phyloP scores from a whole-genome alignment of 2,113 vertebrate genomes.

The Corythaixoides concolor region DNA sequence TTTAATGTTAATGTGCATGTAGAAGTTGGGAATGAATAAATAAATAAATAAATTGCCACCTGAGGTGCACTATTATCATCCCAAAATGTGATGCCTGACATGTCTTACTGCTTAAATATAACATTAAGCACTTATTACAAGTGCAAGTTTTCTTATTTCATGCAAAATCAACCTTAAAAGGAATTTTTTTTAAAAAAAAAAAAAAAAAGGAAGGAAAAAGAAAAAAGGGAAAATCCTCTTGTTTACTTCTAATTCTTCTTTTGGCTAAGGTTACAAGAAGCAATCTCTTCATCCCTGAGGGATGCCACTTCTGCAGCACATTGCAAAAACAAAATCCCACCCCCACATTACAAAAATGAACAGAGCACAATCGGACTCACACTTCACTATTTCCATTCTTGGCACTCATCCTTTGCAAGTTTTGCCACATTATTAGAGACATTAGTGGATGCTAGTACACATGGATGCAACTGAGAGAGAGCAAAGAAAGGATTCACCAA shows the following conservation, averaged over 20 bases:
- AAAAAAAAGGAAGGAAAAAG: too few relatives aligned
- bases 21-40: background rate
- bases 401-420: background rate
- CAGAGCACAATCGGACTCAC: background rate
- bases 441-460: background rate
- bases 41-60: background rate
- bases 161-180: background rate
- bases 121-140: background rate
- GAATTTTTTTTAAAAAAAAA: background rate
- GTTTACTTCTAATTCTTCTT: background rate
- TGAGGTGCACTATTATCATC: background rate
- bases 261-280: background rate
- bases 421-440: background rate
- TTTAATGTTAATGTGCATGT: background rate
- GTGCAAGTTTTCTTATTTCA: background rate
- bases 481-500: background rate
- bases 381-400: background rate
- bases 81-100: background rate
- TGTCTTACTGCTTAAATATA: background rate
- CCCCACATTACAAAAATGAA: background rate
- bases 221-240: accelerated
- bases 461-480: background rate
- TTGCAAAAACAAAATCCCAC: background rate
- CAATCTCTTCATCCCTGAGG: background rate
- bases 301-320: background rate